Conservation (phyloP, 2,113 vertebrate species). For the Cyprinodon brontotheroides region DNA sequence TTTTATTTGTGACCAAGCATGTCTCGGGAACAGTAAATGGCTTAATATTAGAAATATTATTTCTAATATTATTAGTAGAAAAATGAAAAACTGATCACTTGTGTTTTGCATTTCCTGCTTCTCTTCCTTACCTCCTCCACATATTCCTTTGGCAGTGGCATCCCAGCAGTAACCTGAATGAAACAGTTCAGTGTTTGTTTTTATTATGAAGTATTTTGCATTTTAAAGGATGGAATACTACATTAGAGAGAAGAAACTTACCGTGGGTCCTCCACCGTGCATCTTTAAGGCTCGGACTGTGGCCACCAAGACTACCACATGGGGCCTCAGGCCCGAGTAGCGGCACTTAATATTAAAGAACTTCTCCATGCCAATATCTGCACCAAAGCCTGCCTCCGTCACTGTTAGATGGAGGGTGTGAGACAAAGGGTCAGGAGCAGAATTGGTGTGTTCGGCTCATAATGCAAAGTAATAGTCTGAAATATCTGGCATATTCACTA, state of each 20-base stretch:
- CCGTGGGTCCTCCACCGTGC: constrained; percentile 96
- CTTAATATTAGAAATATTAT: no score
- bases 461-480: neutral
- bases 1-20: neutral
- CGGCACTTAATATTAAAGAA: constrained; percentile 99
- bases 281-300: constrained; percentile 96
- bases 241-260: constrained; percentile 69
- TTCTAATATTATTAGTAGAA: neutral
- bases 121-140: constrained; percentile 86
- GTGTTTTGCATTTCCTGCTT: neutral
- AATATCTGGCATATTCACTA: neutral
- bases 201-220: neutral
- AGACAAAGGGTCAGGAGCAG: neutral
- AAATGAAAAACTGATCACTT: neutral
- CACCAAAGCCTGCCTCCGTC: constrained; percentile 97
- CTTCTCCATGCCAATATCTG: constrained; percentile 99
- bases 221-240: neutral
- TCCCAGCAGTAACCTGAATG: constrained; percentile 90
- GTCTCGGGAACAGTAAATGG: neutral
- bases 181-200: neutral
- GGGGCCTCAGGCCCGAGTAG: constrained; percentile 90
- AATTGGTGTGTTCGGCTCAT: neutral
- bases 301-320: constrained; percentile 94
- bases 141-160: constrained; percentile 93
- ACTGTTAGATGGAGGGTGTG: constrained; percentile 73